These are phyloP conservation scores for Drosophila setosimentum DNA, from an alignment of 2,888 invertebrate species.

Conservation along the genomic window DNA sequence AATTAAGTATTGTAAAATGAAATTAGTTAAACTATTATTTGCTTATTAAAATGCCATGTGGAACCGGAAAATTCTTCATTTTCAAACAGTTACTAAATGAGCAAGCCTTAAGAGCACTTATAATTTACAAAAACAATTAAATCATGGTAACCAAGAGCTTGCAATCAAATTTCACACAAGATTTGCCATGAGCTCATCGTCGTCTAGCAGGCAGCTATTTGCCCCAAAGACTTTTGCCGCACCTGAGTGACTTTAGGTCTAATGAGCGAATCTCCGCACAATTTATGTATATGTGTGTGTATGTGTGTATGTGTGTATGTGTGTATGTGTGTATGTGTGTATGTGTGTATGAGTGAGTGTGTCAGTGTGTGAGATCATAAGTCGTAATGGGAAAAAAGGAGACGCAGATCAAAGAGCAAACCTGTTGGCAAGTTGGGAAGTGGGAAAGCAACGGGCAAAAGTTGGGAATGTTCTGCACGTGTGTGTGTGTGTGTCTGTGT, in stretches of 20 bases:
- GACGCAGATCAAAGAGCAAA: conserved; percentile 72
- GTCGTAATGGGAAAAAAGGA: conserved; percentile 48
- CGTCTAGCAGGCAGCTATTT: conserved; percentile 8
- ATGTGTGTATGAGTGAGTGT: conserved; percentile 17
- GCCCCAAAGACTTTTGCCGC: conserved; percentile 44
- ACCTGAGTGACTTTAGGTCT: conserved; percentile 69
- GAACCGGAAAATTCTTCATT: neutral
- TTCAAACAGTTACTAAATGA: neutral
- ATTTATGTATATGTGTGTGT: conserved; percentile 1
- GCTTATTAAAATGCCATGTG: neutral
- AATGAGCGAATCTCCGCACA: conserved; percentile 73
- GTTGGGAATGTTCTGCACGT: conserved; percentile 1
- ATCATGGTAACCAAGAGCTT: neutral
- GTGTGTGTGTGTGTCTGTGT: conserved; percentile 30
- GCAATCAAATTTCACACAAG: conserved; percentile 34
- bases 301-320: conserved; percentile 20
- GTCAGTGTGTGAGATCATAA: conserved; percentile 62
- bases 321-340: conserved; percentile 26
- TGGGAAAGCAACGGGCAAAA: neutral
- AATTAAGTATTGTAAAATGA: neutral
- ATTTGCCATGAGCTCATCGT: conserved; percentile 39
- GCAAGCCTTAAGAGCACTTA: neutral
- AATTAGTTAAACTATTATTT: neutral
- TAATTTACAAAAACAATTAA: neutral
- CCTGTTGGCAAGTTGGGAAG: conserved; percentile 51